Evolutionary conservation across 2,113 vertebrate genomes (phyloP), one percentile per base, ranked within the genome.

Genomic region (Pleuronectes platessa): DNA sequence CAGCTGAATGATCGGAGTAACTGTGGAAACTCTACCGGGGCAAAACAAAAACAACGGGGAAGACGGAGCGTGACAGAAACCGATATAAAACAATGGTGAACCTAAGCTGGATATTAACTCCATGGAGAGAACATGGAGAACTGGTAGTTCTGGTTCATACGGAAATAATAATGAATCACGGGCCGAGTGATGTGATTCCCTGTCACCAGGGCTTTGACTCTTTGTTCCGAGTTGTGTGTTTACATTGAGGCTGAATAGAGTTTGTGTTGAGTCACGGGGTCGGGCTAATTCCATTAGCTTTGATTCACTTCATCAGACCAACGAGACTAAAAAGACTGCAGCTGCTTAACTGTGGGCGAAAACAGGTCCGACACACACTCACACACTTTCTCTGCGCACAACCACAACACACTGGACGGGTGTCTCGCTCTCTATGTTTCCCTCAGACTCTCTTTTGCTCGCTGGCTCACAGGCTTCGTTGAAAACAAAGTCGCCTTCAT

Each of bases 181-280:
- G 23, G 40, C 20, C 3, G 3, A 71, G 61, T 70, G 66, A 67
- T 81, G 66, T 74, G 61, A 73, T 56, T 59, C 27, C 15, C 31
- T 7, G 63, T 75, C 69, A 84, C n/a, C 21, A 2, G 51, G 66
- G 61, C 37, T 79, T 75, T 67, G 55, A 72, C 61, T 75, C 79
- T 89, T 8, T 85, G 83, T 61, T 83, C 81, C 5, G 0, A 13
- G 37, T 18, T 60, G 14, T 65, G 61, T 20, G 47, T 75, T 86
- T 89, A 67, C 84, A 68, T 51, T 54, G 53, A 70, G 65, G 24
- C 68, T 81, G 79, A 87, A 78, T 21, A 3, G 65, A 71, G 66
- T 74, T 63, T 66, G 47, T 3, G 14, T 24, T 88, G 90, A 91
- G 76, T 91, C 89, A 90, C 37, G 2, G 75, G 84, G 87, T 70